Conservation (phyloP, 2,113 vertebrate genomes). For the Ia io region DNA sequence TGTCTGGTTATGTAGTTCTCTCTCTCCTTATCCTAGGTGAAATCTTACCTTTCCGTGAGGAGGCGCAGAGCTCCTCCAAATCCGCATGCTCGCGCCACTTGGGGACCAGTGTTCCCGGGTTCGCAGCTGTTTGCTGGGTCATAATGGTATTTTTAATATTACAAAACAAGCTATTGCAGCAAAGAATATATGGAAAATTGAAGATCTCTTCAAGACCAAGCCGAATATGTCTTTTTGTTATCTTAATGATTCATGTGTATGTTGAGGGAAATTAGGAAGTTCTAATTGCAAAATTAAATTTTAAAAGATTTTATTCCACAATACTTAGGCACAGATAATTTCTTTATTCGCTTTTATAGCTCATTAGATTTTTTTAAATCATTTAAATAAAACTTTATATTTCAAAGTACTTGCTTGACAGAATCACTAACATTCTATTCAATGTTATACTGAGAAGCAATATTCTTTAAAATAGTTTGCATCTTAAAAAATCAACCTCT, state of each 20-base stretch:
- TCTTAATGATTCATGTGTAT: neutral
- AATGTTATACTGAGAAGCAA: neutral
- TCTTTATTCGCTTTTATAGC: neutral
- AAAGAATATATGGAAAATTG: neutral
- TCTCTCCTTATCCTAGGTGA: no score
- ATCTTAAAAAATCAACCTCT: neutral
- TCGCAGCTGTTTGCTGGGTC: no score
- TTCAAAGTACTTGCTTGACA: slow-evolving; percentile 5
- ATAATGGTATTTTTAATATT: slow-evolving; percentile 8
- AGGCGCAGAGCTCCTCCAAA: no score
- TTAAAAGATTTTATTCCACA: slow-evolving; percentile 4
- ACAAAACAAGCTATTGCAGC: neutral
- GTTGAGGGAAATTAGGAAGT: slow-evolving; percentile 1
- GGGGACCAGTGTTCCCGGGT: no score
- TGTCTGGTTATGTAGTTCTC: no score
- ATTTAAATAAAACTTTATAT: neutral
- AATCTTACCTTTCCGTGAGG: no score
- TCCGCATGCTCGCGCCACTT: no score
- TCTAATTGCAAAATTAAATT: slow-evolving; percentile 11
- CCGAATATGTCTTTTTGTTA: neutral
- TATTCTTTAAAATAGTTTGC: slow-evolving; percentile 13
- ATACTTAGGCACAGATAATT: neutral
- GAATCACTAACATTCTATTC: neutral
- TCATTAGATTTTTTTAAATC: neutral
- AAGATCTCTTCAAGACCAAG: neutral